These are phyloP conservation scores for Scaptomyza cyrtandrae DNA, from an alignment of 2,888 invertebrate genomes.

Conservation along the genomic window DNA sequence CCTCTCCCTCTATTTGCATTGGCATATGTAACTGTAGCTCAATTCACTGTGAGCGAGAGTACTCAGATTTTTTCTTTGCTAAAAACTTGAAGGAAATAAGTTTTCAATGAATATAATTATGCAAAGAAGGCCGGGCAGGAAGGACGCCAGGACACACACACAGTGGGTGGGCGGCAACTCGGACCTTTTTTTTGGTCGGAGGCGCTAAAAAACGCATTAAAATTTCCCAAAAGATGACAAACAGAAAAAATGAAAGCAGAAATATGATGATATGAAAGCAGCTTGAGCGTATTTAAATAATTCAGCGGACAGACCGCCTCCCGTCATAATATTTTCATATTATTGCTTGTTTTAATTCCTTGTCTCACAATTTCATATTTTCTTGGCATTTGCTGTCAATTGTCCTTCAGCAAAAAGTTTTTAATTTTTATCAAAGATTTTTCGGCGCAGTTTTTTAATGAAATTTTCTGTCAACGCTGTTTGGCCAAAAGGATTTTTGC, in stretches of 20 bases:
- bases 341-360: constrained; percentile 79
- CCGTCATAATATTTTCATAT: constrained; percentile 77
- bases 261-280: constrained; percentile 68
- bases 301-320: constrained; percentile 29
- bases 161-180: constrained; percentile 29
- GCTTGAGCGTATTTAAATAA: constrained; percentile 77
- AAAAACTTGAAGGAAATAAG: constrained; percentile 77
- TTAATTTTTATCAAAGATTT: constrained; percentile 74
- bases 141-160: constrained; percentile 12
- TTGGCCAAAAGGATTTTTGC: constrained; percentile 67
- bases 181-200: constrained; percentile 21
- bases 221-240: constrained; percentile 56
- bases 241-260: constrained; percentile 4
- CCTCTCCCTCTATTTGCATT: constrained; percentile 18
- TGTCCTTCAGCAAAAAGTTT: constrained; percentile 72
- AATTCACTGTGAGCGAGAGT: constrained; percentile 50
- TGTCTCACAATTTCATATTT: constrained; percentile 66
- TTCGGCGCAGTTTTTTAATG: constrained; percentile 71
- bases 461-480: constrained; percentile 62
- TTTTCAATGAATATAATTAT: constrained; percentile 83
- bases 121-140: constrained; percentile 71
- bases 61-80: constrained; percentile 42
- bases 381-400: constrained; percentile 57
- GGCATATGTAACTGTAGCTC: constrained; percentile 64
- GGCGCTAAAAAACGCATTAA: constrained; percentile 56